Base-by-base conservation (phyloP, 2,797 vertebrate species). In the Phoebastria nigripes region DNA sequence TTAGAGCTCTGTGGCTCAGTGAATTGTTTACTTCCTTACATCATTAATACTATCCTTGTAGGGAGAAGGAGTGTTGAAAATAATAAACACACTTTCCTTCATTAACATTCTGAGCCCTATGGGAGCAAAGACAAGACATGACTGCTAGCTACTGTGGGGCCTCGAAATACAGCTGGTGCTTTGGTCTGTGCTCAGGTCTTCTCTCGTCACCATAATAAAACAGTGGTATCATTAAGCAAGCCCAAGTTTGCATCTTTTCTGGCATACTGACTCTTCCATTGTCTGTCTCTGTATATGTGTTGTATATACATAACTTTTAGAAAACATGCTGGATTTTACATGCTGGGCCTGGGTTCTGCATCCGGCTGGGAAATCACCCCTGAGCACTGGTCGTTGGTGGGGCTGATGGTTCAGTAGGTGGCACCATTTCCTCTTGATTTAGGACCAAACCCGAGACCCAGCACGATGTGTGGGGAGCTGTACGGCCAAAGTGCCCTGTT, bases 21-120 rank as follows among this genome's bases (percentile, higher is more conserved):
- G 89, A 92, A 78, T 93, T 97, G 93, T 92, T 96, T 97, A 78
- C 94, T 95, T 96, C 94, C 82, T 95, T 91, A 81, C 87, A 86
- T 94, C 93, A 86, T 94, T 96, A 96, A 92, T 93, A 96, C 56
- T 69, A 74, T 67, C 78, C 95, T 95, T 96, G 95, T 59, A 69
- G 87, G 62, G 62, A 91, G 92, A 79, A 94, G 44, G 72, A 95
- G 52, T 46, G 84, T 33, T 91, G 81, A 74, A 95, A 96, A 92
- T 96, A 96, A 92, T 86, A 94, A 95, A 76, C 86, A 52, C 47
- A 74, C 44, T 76, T 95, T 89, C 56, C 69, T 87, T 89, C 90
- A 85, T 94, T 94, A 88, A 79, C 44, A 95, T 97, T 93, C 89
- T 79, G 91, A 72, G 82, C 90, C 70, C 80, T 82, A 6, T 44